phyloP scores from a whole-genome alignment of 2,888 invertebrate genomes.

The Teleiodes luculella region DNA sequence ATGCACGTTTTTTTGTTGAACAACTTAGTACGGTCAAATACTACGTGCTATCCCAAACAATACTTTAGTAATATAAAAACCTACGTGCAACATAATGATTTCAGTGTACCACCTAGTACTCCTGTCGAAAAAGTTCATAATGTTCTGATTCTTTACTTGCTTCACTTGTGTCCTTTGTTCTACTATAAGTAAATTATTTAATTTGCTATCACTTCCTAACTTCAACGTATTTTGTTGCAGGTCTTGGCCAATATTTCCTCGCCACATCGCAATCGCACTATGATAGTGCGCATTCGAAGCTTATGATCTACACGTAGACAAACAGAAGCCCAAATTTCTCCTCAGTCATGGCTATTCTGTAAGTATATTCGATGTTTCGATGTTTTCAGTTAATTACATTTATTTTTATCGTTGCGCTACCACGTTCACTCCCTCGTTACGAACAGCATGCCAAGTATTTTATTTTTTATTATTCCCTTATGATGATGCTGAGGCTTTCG shows the following conservation, averaged over 20 bases:
- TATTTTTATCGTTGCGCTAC: slow-evolving; percentile 72
- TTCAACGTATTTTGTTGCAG: slow-evolving; percentile 61
- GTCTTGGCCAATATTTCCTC: slow-evolving; percentile 43
- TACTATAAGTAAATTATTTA: too few relatives aligned
- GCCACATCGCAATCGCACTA: slow-evolving; percentile 59
- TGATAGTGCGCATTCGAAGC: slow-evolving; percentile 64
- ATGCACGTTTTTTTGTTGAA: slow-evolving; percentile 25
- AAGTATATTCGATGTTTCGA: slow-evolving; percentile 65
- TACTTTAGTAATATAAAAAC: too few relatives aligned
- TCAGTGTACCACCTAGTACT: too few relatives aligned
- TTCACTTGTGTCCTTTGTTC: too few relatives aligned
- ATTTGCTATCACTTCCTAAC: slow-evolving; percentile 23
- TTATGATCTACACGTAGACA: slow-evolving; percentile 62
- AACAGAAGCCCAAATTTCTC: slow-evolving; percentile 49
- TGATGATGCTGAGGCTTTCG: slow-evolving; percentile 79
- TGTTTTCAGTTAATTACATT: slow-evolving; percentile 67
- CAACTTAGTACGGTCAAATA: too few relatives aligned
- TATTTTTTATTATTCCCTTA: slow-evolving; percentile 62
- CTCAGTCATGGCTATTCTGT: slow-evolving; percentile 67
- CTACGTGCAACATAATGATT: too few relatives aligned
- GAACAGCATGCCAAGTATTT: slow-evolving; percentile 77
- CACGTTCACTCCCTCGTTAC: slow-evolving; percentile 77
- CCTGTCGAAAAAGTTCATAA: too few relatives aligned
- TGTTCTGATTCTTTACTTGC: too few relatives aligned
- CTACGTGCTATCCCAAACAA: too few relatives aligned